Conservation (phyloP, 2,888 invertebrate species). For the Megalurothrips usitatus region DNA sequence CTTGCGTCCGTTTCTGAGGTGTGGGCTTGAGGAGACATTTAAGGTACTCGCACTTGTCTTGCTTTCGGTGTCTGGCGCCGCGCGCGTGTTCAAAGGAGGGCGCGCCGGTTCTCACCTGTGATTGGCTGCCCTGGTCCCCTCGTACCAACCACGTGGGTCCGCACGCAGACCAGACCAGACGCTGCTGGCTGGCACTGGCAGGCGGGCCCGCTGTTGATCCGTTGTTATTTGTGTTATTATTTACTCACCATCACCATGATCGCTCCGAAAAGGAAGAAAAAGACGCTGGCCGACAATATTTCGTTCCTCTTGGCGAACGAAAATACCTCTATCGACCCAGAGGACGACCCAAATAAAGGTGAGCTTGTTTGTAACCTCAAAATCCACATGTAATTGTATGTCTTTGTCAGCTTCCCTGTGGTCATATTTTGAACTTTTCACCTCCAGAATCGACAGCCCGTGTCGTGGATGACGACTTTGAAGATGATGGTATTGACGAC, state of each 20-base stretch:
- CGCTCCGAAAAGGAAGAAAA: background rate
- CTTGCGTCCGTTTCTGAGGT: too few species aligned
- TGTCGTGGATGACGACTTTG: conserved; percentile 18
- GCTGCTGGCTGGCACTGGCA: too few species aligned
- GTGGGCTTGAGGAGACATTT: too few species aligned
- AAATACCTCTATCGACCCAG: background rate
- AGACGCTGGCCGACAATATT: background rate
- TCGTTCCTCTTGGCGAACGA: conserved; percentile 8
- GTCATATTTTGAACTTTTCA: background rate
- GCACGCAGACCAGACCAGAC: background rate
- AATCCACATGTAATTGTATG: background rate
- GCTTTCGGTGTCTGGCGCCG: too few species aligned
- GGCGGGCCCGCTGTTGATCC: background rate
- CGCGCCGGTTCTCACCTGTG: too few species aligned
- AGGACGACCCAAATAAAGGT: background rate
- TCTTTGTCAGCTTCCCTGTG: background rate
- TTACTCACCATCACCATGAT: background rate
- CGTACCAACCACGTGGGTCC: background rate
- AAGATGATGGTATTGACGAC: background rate
- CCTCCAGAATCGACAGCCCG: background rate
- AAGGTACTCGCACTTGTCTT: too few species aligned
- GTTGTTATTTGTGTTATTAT: background rate
- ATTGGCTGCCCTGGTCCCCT: too few species aligned
- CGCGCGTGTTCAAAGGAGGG: too few species aligned
- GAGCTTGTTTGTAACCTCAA: background rate